Evolutionary conservation across 2,888 invertebrate species (phyloP).

Genomic region (Mallateleia sp.): DNA sequence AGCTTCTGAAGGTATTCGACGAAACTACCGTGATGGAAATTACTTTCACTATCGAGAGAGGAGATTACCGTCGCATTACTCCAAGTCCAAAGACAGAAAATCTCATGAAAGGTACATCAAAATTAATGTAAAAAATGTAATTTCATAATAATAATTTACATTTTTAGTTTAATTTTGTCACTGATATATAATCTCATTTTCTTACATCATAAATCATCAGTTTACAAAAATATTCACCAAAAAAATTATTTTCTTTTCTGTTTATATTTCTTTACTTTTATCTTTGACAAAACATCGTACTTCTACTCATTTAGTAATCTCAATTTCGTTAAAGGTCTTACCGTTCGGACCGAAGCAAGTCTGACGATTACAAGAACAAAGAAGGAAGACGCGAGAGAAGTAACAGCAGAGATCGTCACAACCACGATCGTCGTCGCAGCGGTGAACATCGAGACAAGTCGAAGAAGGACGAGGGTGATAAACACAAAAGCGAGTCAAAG

Average conservation of each 20-base stretch:
- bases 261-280: too few species aligned
- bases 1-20: slow-evolving; percentile 38
- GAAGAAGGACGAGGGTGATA: slow-evolving; percentile 73
- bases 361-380: slow-evolving; percentile 81
- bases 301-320: too few species aligned
- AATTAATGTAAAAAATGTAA: too few species aligned
- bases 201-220: too few species aligned
- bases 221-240: too few species aligned
- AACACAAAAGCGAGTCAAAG: slow-evolving; percentile 56
- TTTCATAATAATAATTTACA: too few species aligned
- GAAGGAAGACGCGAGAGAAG: slow-evolving; percentile 81
- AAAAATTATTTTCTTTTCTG: too few species aligned
- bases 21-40: slow-evolving; percentile 60
- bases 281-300: too few species aligned
- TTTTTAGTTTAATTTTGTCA: too few species aligned
- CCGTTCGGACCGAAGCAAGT: slow-evolving; percentile 68
- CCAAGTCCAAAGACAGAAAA: slow-evolving; percentile 72
- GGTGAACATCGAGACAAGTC: slow-evolving; percentile 66
- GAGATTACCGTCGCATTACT: slow-evolving; percentile 55
- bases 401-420: slow-evolving; percentile 66
- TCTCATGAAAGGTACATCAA: slow-evolving; percentile 66
- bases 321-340: too few species aligned
- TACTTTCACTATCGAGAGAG: slow-evolving; percentile 70
- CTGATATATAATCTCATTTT: too few species aligned
- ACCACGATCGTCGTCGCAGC: slow-evolving; percentile 47